These are phyloP conservation scores for Timema podura DNA, from an alignment of 2,888 invertebrate species.

Conservation along the genomic window DNA sequence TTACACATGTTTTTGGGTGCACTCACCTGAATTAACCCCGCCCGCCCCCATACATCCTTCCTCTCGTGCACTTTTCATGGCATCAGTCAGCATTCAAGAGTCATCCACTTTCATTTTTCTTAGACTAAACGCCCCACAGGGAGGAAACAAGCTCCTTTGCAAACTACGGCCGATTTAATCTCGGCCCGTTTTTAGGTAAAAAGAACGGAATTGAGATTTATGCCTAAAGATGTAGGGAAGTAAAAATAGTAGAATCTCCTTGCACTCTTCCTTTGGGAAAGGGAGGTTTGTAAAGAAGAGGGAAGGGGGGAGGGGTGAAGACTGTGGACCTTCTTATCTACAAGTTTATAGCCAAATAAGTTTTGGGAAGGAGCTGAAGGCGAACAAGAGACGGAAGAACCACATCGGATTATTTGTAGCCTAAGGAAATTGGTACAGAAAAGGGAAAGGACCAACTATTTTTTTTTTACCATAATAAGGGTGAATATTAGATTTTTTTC, in stretches of 20 bases:
- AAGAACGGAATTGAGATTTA: constrained; percentile 17
- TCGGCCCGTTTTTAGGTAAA: background rate
- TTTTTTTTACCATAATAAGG: no score
- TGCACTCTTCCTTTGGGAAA: no score
- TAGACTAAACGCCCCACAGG: constrained; percentile 6
- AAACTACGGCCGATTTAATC: constrained; percentile 15
- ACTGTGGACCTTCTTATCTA: constrained; percentile 11
- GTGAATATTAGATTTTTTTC: no score
- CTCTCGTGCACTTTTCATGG: background rate
- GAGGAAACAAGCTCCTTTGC: background rate
- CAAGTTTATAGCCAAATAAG: constrained; percentile 16
- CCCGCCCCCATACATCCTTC: no score
- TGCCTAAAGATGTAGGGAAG: constrained; percentile 9
- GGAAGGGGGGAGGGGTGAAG: background rate
- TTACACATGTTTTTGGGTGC: no score
- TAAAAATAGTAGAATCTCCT: no score
- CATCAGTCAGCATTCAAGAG: constrained; percentile 8
- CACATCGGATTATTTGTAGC: constrained; percentile 9
- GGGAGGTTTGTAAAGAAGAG: no score
- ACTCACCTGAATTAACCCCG: no score
- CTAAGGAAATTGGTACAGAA: constrained; percentile 10
- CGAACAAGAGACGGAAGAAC: no score
- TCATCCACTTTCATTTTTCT: constrained; percentile 8
- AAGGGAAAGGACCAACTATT: background rate
- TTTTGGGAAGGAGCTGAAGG: background rate